Evolutionary conservation across 2,797 vertebrate genomes (phyloP).

Genomic region (Melanogrammus aeglefinus): DNA sequence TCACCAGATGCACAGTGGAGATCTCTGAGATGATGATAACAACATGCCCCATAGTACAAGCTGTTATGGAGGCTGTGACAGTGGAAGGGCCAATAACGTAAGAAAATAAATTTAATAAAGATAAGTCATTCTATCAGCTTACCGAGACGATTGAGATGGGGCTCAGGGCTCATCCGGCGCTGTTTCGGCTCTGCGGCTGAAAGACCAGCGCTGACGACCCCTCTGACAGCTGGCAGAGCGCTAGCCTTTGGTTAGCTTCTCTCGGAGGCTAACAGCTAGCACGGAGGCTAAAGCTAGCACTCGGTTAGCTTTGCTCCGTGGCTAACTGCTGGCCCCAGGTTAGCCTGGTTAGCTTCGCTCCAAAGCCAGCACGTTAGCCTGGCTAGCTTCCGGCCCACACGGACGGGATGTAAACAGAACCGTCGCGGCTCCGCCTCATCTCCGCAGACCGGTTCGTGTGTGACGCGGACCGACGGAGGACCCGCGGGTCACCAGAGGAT

Average conservation of each 20-base stretch:
- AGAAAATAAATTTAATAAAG: neutral
- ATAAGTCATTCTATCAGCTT: neutral
- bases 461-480: neutral
- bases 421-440: neutral
- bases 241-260: neutral
- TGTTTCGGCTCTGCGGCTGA: neutral
- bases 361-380: slow-evolving; percentile 35
- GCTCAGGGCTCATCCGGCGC: neutral
- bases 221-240: neutral
- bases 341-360: neutral
- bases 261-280: slow-evolving; percentile 22
- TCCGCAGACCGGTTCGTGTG: neutral
- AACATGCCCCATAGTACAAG: neutral
- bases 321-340: neutral
- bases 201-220: neutral
- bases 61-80: neutral
- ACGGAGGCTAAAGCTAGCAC: too few relatives aligned
- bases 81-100: neutral
- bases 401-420: slow-evolving; percentile 58
- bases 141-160: neutral
- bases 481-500: neutral
- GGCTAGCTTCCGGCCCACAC: slow-evolving; percentile 30
- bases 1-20: neutral
- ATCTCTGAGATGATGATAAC: neutral
- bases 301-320: too few relatives aligned